These are phyloP conservation scores for Lampris incognitus DNA, from an alignment of 2,113 vertebrate genomes.

Conservation along the genomic window DNA sequence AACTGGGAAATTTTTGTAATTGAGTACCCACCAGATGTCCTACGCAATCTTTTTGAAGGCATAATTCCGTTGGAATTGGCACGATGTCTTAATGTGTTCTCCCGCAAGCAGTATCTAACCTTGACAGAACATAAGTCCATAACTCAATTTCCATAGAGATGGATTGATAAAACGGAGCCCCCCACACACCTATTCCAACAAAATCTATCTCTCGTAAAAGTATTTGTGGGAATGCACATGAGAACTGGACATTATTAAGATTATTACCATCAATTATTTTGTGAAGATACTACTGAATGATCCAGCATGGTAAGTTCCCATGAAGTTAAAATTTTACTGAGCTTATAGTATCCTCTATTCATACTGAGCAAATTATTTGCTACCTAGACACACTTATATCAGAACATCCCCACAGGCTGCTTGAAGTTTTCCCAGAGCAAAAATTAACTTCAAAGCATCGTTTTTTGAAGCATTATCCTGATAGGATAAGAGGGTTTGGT, in stretches of 20 bases:
- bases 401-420: conserved; percentile 17
- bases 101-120: not conserved
- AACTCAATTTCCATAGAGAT: conserved; percentile 14
- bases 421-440: conserved; percentile 25
- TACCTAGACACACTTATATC: conserved; percentile 32
- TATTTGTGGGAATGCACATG: too few relatives aligned
- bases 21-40: too few relatives aligned
- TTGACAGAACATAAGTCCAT: not conserved
- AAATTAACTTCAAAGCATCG: conserved; percentile 2
- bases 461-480: conserved; percentile 17
- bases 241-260: too few relatives aligned
- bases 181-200: not conserved
- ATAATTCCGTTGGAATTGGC: conserved; percentile 19
- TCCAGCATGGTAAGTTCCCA: too few relatives aligned
- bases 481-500: conserved; percentile 8
- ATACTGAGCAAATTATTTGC: conserved; percentile 8
- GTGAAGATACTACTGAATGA: too few relatives aligned
- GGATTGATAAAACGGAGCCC: conserved; percentile 16
- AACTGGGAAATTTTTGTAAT: conserved; percentile 6
- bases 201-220: too few relatives aligned
- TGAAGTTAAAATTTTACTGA: too few relatives aligned
- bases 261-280: too few relatives aligned
- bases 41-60: too few relatives aligned
- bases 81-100: conserved; percentile 8
- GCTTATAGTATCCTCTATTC: too few relatives aligned